phyloP scores from a whole-genome alignment of 2,888 invertebrate genomes.

The Aquatica leii region DNA sequence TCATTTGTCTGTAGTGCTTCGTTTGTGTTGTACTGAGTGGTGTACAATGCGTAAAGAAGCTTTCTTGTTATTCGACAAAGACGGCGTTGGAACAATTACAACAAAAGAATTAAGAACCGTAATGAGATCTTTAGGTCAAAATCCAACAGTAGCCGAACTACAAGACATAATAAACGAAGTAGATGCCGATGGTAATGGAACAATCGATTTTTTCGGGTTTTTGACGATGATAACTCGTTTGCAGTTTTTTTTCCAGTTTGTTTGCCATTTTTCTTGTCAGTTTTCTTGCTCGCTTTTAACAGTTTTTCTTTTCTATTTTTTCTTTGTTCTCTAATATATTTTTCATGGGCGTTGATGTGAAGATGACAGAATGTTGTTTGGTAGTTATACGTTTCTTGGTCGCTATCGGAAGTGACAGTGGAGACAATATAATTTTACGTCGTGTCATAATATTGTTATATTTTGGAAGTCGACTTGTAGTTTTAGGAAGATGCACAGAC shows the following conservation, averaged over 20 bases:
- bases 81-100: constrained; percentile 99
- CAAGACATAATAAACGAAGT: constrained; percentile 99
- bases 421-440: no score
- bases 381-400: constrained; percentile 99
- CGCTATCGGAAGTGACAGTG: no score
- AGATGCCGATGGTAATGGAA: constrained; percentile 98
- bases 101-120: constrained; percentile 99
- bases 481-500: no score
- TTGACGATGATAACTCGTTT: constrained; percentile 99
- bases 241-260: no score
- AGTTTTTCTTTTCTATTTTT: no score
- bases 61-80: constrained; percentile 99
- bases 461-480: no score
- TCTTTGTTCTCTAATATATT: no score
- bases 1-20: constrained; percentile 46
- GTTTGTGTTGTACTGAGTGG: constrained; percentile 18
- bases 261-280: no score
- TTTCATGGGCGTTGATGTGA: no score
- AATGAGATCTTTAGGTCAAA: constrained; percentile 98
- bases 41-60: constrained; percentile 80
- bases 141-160: constrained; percentile 98
- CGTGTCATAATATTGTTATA: no score
- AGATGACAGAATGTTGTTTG: constrained; percentile 99
- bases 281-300: no score
- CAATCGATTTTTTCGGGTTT: constrained; percentile 99